These are phyloP conservation scores for Plumapathes pennacea DNA, from an alignment of 92 coral and sea anemone species.

Conservation along the genomic window DNA sequence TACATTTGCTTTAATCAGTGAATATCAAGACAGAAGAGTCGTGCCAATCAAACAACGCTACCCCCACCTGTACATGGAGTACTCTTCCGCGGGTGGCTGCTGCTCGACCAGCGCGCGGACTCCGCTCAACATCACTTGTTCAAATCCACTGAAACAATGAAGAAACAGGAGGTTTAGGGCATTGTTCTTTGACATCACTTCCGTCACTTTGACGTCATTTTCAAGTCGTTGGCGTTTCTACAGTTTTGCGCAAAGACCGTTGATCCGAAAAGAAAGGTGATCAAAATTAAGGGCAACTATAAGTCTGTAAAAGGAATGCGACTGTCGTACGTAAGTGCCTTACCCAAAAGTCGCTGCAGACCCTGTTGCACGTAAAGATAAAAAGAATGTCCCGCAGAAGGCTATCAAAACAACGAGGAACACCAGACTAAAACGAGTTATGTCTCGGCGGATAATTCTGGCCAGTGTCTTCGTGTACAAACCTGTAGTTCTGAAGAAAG, in stretches of 20 bases:
- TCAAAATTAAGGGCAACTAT: no score
- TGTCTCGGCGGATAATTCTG: constrained; percentile 59
- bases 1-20: neutral
- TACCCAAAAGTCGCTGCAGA: constrained; percentile 52
- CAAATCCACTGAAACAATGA: constrained; percentile 39
- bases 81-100: constrained; percentile 60
- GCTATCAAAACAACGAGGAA: constrained; percentile 58
- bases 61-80: constrained; percentile 66
- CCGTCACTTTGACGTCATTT: no score
- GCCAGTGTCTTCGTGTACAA: constrained; percentile 72
- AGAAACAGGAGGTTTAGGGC: neutral
- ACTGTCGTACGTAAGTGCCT: no score
- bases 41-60: neutral
- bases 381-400: constrained; percentile 61
- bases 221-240: no score
- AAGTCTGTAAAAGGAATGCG: no score
- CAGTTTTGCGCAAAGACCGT: no score
- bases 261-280: no score
- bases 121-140: constrained; percentile 58
- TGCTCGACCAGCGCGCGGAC: constrained; percentile 74
- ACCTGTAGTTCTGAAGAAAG: constrained; percentile 45
- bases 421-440: constrained; percentile 56
- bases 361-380: constrained; percentile 60
- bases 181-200: no score
- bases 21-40: neutral